Evolutionary conservation across 1,140 invertebrate species (phyloP).

Genomic region (Lepidurus couesii): DNA sequence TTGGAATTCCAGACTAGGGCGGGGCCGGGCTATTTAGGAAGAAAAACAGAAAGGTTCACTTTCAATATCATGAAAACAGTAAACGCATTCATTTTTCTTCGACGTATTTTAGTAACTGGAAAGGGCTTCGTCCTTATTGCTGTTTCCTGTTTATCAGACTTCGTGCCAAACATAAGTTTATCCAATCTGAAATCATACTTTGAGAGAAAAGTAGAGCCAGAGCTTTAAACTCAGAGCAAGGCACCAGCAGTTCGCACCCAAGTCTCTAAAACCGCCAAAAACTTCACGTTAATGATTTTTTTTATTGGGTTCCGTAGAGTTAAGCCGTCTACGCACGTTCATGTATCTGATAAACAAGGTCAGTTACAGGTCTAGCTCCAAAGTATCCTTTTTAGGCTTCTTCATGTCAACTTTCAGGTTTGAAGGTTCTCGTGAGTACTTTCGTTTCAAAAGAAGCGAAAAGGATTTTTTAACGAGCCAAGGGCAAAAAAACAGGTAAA

Average conservation of each 20-base stretch:
- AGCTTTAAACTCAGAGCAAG: too few relatives aligned
- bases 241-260: neutral
- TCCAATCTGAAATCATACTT: neutral
- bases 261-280: neutral
- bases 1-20: neutral
- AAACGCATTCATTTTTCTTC: neutral
- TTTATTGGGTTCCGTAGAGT: neutral
- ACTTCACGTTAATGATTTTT: neutral
- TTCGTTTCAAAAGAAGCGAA: neutral
- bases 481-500: neutral
- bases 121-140: neutral
- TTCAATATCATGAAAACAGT: neutral
- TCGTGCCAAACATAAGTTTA: neutral
- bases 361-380: neutral
- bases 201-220: neutral
- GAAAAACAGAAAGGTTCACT: neutral
- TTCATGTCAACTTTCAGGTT: neutral
- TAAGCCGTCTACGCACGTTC: slow-evolving; percentile 6
- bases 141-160: neutral
- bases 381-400: neutral
- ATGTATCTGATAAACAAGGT: neutral
- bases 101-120: neutral
- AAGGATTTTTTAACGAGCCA: neutral
- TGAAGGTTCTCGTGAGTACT: neutral
- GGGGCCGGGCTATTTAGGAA: neutral